These are phyloP conservation scores for Automeris io DNA, from an alignment of 2,888 invertebrate species.

Conservation along the genomic window DNA sequence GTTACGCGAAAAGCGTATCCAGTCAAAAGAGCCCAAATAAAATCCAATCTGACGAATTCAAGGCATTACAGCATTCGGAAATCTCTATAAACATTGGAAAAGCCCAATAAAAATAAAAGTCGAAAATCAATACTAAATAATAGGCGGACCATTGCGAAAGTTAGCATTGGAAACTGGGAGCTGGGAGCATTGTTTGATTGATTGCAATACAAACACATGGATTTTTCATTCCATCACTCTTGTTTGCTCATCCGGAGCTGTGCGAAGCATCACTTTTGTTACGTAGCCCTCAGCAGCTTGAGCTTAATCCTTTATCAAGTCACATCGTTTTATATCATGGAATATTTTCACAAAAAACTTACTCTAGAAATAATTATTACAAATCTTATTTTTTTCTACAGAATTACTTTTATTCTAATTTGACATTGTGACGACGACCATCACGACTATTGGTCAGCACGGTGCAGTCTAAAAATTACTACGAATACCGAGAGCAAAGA, in stretches of 20 bases:
- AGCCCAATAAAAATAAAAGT: constrained; percentile 51
- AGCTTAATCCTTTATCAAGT: constrained; percentile 15
- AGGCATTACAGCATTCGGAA: constrained; percentile 43
- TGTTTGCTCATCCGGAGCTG: constrained; percentile 37
- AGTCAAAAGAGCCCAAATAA: constrained; percentile 23
- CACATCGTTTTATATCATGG: neutral
- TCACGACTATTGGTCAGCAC: no score
- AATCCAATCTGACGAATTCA: constrained; percentile 45
- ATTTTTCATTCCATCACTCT: constrained; percentile 52
- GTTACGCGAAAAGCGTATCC: neutral
- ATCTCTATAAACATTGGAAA: constrained; percentile 53
- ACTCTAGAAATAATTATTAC: no score
- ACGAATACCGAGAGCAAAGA: no score
- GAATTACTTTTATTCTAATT: no score
- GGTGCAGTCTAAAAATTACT: no score
- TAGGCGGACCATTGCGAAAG: constrained; percentile 50
- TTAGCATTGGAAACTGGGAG: constrained; percentile 53
- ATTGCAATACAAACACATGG: constrained; percentile 64
- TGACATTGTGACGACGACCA: no score
- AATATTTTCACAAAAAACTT: neutral
- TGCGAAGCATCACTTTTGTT: constrained; percentile 7
- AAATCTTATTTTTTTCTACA: no score
- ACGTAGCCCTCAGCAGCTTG: constrained; percentile 15
- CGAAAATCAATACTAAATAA: constrained; percentile 66
- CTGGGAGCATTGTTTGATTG: constrained; percentile 65